Evolutionary conservation across 2,113 vertebrate species (phyloP).

Genomic region (Phaetusa simplex): DNA sequence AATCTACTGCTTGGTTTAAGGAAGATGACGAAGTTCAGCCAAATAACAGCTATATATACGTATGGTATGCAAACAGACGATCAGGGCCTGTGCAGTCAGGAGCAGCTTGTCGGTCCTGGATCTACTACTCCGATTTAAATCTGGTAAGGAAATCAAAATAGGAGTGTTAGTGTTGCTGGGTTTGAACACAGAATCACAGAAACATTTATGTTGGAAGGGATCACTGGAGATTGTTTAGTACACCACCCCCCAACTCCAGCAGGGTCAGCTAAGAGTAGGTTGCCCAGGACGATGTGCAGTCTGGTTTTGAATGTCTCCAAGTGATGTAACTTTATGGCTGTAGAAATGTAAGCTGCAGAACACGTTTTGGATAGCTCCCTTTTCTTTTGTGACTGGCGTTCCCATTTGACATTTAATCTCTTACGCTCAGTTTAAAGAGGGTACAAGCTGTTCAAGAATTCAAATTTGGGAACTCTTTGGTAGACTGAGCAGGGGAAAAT

Average conservation of each 20-base stretch:
- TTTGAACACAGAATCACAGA: background rate
- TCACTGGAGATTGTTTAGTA: background rate
- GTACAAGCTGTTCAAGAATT: background rate
- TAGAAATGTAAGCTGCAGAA: background rate
- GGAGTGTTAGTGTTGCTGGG: background rate
- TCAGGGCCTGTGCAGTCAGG: slow-evolving; percentile 78
- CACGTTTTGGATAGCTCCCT: background rate
- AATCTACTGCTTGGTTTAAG: slow-evolving; percentile 84
- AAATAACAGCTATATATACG: slow-evolving; percentile 83
- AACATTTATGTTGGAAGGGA: background rate
- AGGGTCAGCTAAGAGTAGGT: background rate
- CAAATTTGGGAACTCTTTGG: background rate
- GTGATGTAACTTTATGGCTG: background rate
- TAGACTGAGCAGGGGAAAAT: background rate
- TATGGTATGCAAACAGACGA: slow-evolving; percentile 81
- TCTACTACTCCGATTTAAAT: slow-evolving; percentile 92
- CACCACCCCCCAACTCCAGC: background rate
- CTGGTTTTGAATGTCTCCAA: background rate
- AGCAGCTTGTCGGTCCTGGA: slow-evolving; percentile 86
- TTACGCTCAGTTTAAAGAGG: background rate
- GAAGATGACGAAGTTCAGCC: slow-evolving; percentile 84
- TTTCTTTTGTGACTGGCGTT: background rate
- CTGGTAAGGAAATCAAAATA: slow-evolving; percentile 76
- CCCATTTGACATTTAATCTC: background rate
- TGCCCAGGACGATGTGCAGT: background rate